Conservation (phyloP, 2,888 invertebrate genomes). For the Caenorhabditis sp. region DNA sequence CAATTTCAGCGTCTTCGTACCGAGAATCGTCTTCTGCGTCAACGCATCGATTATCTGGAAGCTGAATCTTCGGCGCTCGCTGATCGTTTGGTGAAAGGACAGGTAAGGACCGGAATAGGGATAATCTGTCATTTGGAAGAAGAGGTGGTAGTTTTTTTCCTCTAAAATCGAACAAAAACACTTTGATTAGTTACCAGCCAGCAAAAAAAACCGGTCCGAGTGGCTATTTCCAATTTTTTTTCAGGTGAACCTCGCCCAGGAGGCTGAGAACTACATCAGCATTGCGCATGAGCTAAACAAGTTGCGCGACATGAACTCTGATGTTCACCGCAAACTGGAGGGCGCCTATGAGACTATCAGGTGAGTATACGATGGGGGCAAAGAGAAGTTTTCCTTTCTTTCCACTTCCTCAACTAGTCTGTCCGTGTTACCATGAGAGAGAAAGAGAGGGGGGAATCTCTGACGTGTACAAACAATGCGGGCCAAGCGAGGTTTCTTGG, state of each 20-base stretch:
- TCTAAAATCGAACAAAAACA: conserved; percentile 3
- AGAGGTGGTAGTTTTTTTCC: neutral
- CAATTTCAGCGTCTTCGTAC: conserved; percentile 84
- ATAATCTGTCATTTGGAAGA: neutral
- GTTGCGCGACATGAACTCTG: conserved; percentile 89
- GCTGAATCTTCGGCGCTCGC: conserved; percentile 91
- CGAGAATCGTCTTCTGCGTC: conserved; percentile 94
- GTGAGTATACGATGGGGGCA: too few relatives aligned
- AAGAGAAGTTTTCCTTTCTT: too few relatives aligned
- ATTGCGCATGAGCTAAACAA: conserved; percentile 88
- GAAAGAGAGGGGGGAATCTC: too few relatives aligned
- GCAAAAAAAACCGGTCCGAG: conserved; percentile 14
- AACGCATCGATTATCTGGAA: conserved; percentile 94
- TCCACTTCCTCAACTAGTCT: conserved; percentile 48
- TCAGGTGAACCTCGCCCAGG: conserved; percentile 80
- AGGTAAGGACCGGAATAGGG: conserved; percentile 58
- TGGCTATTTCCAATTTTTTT: conserved; percentile 10
- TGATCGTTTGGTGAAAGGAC: conserved; percentile 84
- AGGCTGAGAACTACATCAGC: conserved; percentile 81
- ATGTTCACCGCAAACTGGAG: conserved; percentile 90
- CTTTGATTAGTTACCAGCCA: conserved; percentile 2
- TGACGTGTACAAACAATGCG: conserved; percentile 53
- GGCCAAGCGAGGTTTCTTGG: neutral
- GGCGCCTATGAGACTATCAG: conserved; percentile 90
- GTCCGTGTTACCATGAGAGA: conserved; percentile 11